A percentile compares a stretch with the other conserved stretches of the same genome.
These are phyloP conservation scores for Eremophila alpestris DNA, from an alignment of 2,797 vertebrate species.

Conservation along the genomic window DNA sequence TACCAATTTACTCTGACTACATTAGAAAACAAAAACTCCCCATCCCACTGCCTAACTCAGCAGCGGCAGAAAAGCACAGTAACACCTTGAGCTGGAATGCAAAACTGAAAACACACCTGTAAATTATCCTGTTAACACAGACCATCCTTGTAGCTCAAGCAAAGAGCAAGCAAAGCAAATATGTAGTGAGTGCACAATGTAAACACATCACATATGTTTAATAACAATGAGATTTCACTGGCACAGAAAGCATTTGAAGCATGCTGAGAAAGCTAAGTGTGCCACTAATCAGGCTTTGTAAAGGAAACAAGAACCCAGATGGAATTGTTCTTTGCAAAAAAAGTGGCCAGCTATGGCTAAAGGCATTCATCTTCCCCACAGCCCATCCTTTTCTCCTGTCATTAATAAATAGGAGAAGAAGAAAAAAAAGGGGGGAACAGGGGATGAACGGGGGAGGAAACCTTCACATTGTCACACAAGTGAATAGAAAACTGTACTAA, in stretches of 20 bases:
- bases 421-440: not conserved
- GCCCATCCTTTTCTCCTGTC: not conserved
- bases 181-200: not conserved
- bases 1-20: not conserved
- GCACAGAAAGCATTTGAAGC: not conserved
- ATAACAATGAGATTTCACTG: not conserved
- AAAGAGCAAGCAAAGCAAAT: not conserved
- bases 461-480: not conserved
- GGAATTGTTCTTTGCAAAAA: not conserved
- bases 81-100: not conserved
- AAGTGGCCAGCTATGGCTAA: not conserved
- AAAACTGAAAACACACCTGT: not conserved
- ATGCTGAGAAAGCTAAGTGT: not conserved
- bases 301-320: not conserved
- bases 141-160: not conserved
- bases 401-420: not conserved
- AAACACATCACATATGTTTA: not conserved
- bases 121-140: not conserved
- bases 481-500: not conserved
- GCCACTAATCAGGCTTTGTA: not conserved
- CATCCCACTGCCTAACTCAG: not conserved
- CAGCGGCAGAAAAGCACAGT: not conserved
- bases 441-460: not conserved
- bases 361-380: not conserved
- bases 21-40: not conserved